Evolutionary conservation across 2,113 vertebrate species (phyloP).

Genomic region (Seriola quinqueradiata): DNA sequence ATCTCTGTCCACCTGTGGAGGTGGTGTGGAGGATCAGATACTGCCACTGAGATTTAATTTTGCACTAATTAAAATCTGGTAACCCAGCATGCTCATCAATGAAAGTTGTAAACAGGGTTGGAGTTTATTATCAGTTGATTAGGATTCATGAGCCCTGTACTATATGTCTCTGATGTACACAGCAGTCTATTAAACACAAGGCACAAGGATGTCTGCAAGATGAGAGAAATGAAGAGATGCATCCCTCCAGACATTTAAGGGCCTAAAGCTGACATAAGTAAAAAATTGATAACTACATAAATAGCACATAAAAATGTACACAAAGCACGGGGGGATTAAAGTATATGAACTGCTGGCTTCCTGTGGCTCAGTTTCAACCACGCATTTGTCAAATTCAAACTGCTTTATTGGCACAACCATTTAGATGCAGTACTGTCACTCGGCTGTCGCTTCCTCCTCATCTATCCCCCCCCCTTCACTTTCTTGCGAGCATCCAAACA

Average conservation of each 20-base stretch:
- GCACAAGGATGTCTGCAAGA: neutral
- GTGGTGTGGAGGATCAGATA: neutral
- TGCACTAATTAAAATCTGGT: slow-evolving; percentile 43
- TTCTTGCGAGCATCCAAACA: neutral
- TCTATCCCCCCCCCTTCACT: neutral
- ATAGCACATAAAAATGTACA: neutral
- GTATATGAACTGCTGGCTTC: neutral
- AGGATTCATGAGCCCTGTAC: neutral
- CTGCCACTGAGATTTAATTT: neutral
- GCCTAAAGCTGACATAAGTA: neutral
- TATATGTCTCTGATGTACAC: neutral
- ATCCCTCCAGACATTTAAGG: neutral
- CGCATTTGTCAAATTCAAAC: neutral
- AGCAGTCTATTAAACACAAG: neutral
- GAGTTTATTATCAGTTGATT: slow-evolving; percentile 1
- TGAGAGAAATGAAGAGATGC: neutral
- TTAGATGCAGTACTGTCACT: neutral
- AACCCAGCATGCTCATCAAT: slow-evolving; percentile 3
- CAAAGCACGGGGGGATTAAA: neutral
- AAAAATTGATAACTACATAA: neutral
- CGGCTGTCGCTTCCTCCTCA: neutral
- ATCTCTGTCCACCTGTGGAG: slow-evolving; percentile 4
- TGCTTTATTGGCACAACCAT: no score
- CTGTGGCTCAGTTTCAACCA: neutral
- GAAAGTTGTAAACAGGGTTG: neutral